Conservation (phyloP, 2,888 invertebrate genomes). For the Tuta absoluta region DNA sequence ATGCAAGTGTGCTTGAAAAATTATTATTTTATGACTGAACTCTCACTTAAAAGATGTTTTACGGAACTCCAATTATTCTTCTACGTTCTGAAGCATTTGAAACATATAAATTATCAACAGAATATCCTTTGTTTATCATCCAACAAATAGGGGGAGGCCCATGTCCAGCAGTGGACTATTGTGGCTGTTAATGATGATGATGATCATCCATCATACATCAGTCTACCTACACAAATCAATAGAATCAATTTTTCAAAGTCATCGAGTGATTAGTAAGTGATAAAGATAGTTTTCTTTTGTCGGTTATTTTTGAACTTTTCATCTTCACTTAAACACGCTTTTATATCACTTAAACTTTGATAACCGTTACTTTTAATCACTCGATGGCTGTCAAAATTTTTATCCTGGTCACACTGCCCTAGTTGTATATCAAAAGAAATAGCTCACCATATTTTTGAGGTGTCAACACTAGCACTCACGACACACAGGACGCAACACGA, state of each 20-base stretch:
- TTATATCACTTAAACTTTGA: background rate
- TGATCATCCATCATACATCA: background rate
- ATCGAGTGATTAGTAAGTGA: background rate
- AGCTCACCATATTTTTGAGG: conserved; percentile 52
- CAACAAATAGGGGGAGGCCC: no score
- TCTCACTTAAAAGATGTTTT: no score
- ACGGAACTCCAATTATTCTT: background rate
- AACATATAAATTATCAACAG: background rate
- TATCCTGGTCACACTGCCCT: background rate
- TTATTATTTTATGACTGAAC: no score
- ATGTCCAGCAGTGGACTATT: no score
- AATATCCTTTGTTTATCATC: background rate
- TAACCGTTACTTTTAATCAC: conserved; percentile 10
- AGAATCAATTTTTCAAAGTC: background rate
- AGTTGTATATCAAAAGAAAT: background rate
- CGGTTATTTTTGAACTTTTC: background rate
- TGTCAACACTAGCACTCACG: conserved; percentile 49
- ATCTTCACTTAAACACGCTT: background rate
- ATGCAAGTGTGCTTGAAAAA: no score
- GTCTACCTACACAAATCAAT: background rate
- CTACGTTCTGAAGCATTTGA: background rate
- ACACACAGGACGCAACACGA: conserved; percentile 28
- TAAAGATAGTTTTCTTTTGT: background rate
- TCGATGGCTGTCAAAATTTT: background rate
- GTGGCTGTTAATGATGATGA: no score